Evolutionary conservation across 2,113 vertebrate genomes (phyloP).

Genomic region (Lanius ludovicianus): DNA sequence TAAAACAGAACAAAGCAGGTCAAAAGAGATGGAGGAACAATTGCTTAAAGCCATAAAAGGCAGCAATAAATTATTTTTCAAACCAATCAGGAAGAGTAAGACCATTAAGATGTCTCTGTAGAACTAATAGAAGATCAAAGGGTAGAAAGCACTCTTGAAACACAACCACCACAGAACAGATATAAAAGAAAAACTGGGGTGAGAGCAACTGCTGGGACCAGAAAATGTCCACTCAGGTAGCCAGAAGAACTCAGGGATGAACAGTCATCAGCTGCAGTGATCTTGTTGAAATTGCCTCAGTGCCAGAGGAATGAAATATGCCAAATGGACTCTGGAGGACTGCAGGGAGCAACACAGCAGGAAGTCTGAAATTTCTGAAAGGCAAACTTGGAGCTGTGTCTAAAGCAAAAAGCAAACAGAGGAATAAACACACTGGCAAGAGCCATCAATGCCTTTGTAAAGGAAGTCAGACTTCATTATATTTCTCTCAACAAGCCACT

Average conservation of each 20-base stretch:
- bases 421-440: neutral
- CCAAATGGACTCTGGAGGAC: neutral
- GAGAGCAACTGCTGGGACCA: neutral
- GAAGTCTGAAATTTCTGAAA: neutral
- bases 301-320: neutral
- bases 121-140: neutral
- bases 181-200: neutral
- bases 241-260: neutral
- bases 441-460: neutral
- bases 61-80: neutral
- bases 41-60: neutral
- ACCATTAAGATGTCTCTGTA: neutral
- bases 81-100: neutral
- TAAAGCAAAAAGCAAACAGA: neutral
- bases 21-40: neutral
- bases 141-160: neutral
- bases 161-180: neutral
- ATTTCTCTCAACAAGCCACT: neutral
- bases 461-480: neutral
- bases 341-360: fast-evolving
- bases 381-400: neutral
- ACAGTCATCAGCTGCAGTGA: neutral
- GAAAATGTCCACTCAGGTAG: neutral
- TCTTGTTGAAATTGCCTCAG: neutral
- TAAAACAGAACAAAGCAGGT: neutral